Conservation (phyloP, 2,113 vertebrate species). For the Acrocephalus arundinaceus region DNA sequence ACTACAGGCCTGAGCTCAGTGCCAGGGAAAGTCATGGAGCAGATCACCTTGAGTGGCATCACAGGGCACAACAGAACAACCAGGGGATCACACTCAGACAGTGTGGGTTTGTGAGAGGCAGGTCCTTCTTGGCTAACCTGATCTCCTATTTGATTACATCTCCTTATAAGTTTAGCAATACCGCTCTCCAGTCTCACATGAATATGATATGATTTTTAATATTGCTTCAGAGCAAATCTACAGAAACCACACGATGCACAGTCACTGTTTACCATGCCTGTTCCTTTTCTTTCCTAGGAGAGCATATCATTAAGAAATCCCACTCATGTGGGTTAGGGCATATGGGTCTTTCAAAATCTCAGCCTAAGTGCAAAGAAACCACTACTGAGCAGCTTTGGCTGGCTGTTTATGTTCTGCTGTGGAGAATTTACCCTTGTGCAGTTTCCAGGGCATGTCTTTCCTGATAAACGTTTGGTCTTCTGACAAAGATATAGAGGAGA, state of each 20-base stretch:
- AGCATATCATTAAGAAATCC: background rate
- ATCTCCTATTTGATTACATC: background rate
- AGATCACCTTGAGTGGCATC: background rate
- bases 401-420: background rate
- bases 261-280: background rate
- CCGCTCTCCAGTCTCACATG: background rate
- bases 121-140: background rate
- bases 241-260: background rate
- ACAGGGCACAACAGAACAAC: background rate
- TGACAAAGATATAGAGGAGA: background rate
- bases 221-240: background rate
- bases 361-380: background rate
- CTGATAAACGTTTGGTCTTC: background rate
- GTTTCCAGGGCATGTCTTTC: background rate
- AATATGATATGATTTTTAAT: background rate
- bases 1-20: background rate
- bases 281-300: background rate
- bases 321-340: background rate
- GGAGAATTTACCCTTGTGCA: background rate
- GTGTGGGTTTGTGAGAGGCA: background rate
- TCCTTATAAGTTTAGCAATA: background rate
- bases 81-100: background rate
- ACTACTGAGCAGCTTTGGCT: rapidly evolving
- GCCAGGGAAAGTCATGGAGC: background rate
- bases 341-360: background rate